Percentiles rank a stretch among this genome's conserved stretches.
Evolutionary conservation across 2,113 vertebrate species (phyloP).

Genomic region (Oophaga pumilio): DNA sequence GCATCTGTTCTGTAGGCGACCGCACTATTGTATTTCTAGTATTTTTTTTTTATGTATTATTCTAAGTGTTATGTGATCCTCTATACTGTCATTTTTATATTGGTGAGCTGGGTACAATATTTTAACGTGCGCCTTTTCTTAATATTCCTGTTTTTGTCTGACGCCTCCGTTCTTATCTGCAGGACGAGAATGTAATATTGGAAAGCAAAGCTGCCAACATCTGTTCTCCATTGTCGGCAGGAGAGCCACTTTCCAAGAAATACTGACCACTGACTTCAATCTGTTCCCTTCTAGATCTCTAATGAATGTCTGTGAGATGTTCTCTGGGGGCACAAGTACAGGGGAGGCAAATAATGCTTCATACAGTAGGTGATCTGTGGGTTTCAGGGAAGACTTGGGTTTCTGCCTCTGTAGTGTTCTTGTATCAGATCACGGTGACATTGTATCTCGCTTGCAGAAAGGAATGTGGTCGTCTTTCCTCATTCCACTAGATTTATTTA

Average conservation of each 20-base stretch:
- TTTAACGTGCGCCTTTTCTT: no score
- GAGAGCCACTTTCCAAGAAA: slow-evolving; percentile 8
- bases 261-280: background rate
- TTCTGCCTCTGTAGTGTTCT: background rate
- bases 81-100: no score
- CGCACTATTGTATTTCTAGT: no score
- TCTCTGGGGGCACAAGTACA: background rate
- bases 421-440: background rate
- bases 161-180: background rate
- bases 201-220: background rate
- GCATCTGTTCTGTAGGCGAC: no score
- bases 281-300: background rate
- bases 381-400: no score
- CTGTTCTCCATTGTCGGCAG: slow-evolving; percentile 30
- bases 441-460: background rate
- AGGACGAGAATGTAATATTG: background rate
- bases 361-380: no score
- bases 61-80: no score
- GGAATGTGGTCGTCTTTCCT: background rate
- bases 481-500: background rate
- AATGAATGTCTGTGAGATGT: background rate
- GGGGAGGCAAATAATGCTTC: no score
- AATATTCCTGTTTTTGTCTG: background rate
- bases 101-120: no score
- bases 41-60: no score